Conservation (phyloP, 2,888 invertebrate species). For the Escarpia spicata region DNA sequence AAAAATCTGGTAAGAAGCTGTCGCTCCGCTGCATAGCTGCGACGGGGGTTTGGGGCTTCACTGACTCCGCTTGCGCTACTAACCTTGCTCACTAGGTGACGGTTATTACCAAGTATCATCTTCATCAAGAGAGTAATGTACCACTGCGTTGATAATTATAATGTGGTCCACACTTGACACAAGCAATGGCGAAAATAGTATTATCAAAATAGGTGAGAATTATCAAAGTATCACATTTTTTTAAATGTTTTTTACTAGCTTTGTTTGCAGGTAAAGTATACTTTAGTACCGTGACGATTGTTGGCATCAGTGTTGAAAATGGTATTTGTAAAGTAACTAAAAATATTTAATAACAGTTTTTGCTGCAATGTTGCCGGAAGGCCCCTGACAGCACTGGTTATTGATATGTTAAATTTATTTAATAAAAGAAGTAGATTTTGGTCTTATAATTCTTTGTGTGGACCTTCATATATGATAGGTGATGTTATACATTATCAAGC, state of each 20-base stretch:
- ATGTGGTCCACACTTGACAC: neutral
- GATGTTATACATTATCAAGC: neutral
- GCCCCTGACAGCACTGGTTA: neutral
- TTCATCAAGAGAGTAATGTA: neutral
- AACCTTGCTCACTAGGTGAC: conserved; percentile 13
- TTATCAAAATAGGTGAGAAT: no score
- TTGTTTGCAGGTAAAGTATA: neutral
- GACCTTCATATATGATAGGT: neutral
- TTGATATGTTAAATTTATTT: neutral
- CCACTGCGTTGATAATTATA: neutral
- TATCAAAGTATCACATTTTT: no score
- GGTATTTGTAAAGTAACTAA: neutral
- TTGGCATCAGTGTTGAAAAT: neutral
- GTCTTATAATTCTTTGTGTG: neutral
- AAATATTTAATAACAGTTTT: neutral
- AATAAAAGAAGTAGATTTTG: neutral
- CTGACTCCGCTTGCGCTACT: neutral
- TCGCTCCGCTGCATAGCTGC: neutral
- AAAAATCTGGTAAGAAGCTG: neutral
- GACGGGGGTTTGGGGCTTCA: neutral
- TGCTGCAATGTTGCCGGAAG: neutral
- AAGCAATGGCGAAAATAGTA: neutral
- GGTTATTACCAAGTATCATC: conserved; percentile 18
- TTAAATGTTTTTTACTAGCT: no score
- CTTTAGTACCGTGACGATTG: neutral